Conservation (phyloP, 1,140 invertebrate genomes). For the Drosophila bocki region DNA sequence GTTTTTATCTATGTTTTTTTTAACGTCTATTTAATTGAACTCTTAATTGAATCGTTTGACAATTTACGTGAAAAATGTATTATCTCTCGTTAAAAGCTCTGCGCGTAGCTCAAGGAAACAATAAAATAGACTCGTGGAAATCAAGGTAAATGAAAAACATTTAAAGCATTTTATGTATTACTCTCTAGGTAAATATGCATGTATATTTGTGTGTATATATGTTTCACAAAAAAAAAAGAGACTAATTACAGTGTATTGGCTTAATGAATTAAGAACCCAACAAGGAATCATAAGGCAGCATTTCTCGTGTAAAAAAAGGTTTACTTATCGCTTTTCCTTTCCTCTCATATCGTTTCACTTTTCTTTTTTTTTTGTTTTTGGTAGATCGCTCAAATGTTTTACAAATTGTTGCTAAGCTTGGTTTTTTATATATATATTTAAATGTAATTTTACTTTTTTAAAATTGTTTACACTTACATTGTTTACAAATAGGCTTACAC, state of each 20-base stretch:
- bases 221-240: slow-evolving; percentile 46
- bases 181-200: slow-evolving; percentile 37
- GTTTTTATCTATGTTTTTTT: slow-evolving; percentile 25
- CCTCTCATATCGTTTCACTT: background rate
- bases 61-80: slow-evolving; percentile 59
- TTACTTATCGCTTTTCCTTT: slow-evolving; percentile 26
- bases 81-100: slow-evolving; percentile 58
- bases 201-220: slow-evolving; percentile 33
- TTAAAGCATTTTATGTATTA: slow-evolving; percentile 60
- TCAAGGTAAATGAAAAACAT: slow-evolving; percentile 53
- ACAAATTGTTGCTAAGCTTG: slow-evolving; percentile 78
- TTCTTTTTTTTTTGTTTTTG: slow-evolving; percentile 42
- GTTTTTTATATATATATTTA: slow-evolving; percentile 35
- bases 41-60: slow-evolving; percentile 79
- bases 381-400: slow-evolving; percentile 76
- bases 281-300: slow-evolving; percentile 84
- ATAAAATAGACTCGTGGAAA: slow-evolving; percentile 12
- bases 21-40: slow-evolving; percentile 67
- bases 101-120: slow-evolving; percentile 63
- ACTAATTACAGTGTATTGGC: slow-evolving; percentile 53
- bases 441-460: slow-evolving; percentile 40
- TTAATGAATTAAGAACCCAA: slow-evolving; percentile 74
- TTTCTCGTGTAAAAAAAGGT: slow-evolving; percentile 61
- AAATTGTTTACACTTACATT: slow-evolving; percentile 50
- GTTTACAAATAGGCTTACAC: slow-evolving; percentile 53